phyloP scores from a whole-genome alignment of 2,797 vertebrate species.

The Rhabdophis nuchalis region DNA sequence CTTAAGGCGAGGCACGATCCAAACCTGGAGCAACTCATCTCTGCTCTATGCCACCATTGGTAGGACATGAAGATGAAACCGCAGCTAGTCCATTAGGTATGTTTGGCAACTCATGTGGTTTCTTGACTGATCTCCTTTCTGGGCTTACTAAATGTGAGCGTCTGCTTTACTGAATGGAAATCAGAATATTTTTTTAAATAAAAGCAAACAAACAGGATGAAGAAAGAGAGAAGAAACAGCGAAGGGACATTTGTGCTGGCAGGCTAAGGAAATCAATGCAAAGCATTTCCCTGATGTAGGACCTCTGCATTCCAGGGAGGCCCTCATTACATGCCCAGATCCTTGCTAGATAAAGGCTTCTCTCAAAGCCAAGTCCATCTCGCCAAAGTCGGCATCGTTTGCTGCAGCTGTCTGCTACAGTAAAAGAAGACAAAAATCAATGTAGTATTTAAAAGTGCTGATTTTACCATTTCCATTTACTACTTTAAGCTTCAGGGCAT shows the following conservation, averaged over 20 bases:
- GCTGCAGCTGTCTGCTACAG: background rate
- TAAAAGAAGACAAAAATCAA: background rate
- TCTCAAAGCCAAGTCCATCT: background rate
- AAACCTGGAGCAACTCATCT: too few relatives aligned
- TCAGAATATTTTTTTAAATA: conserved; percentile 8
- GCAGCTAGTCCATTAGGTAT: background rate
- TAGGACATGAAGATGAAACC: background rate
- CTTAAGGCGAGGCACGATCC: background rate
- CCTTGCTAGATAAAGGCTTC: background rate
- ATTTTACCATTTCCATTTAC: background rate
- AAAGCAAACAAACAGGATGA: background rate
- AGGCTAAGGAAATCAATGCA: conserved; percentile 51
- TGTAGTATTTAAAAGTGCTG: conserved; percentile 12
- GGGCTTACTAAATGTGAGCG: background rate
- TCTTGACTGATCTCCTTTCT: conserved; percentile 34
- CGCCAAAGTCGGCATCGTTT: background rate
- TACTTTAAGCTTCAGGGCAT: fast-evolving
- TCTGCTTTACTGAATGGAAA: conserved; percentile 20
- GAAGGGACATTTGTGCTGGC: conserved; percentile 23
- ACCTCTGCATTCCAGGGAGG: conserved; percentile 47
- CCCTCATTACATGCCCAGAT: conserved; percentile 17
- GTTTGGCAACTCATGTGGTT: background rate
- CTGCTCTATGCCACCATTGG: background rate
- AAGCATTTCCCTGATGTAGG: conserved; percentile 62
- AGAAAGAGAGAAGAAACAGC: conserved; percentile 21